Evolutionary conservation across 2,113 vertebrate genomes (phyloP).

Genomic region (Clupea harengus): DNA sequence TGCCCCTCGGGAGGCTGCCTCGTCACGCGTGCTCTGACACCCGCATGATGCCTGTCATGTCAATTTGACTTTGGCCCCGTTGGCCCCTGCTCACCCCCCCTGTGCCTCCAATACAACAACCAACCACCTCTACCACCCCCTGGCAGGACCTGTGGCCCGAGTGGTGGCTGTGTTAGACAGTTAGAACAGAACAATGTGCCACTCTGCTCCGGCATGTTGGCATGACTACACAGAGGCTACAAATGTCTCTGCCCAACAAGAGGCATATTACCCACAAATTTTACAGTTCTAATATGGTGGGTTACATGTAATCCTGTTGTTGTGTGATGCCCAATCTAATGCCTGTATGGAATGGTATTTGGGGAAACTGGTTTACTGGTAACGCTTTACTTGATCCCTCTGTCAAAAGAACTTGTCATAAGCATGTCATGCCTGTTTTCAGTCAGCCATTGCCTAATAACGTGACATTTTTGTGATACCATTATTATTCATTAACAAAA

Average conservation of each 20-base stretch:
- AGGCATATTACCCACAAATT: neutral
- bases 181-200: neutral
- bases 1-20: neutral
- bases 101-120: neutral
- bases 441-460: neutral
- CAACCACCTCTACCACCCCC: neutral
- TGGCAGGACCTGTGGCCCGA: neutral
- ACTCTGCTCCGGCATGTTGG: neutral
- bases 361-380: neutral
- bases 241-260: neutral
- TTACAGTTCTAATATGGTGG: neutral
- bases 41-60: constrained; percentile 1
- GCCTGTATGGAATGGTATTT: neutral
- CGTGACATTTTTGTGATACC: neutral
- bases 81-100: neutral
- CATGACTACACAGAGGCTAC: neutral
- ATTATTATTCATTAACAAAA: neutral
- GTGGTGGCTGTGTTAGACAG: neutral
- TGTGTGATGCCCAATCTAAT: neutral
- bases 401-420: neutral
- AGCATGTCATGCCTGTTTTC: neutral
- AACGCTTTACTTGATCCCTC: neutral
- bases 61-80: neutral
- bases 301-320: neutral
- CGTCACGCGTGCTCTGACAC: neutral